These are phyloP conservation scores for Cheilosia grossa DNA, from an alignment of 2,888 invertebrate genomes.

Conservation along the genomic window DNA sequence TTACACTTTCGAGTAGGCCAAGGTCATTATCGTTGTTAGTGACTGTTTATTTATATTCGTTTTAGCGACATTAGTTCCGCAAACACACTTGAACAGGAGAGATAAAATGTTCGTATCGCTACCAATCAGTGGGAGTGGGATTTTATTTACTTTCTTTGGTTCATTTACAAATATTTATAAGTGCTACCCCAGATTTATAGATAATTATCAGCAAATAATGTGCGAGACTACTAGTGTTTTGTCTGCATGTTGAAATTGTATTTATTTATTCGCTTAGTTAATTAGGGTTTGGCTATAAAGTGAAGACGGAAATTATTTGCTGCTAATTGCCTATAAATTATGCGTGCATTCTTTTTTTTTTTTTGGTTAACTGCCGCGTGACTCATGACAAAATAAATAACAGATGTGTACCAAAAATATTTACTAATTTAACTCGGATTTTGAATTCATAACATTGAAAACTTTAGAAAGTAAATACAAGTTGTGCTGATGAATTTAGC, in stretches of 20 bases:
- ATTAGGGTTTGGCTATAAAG: too few relatives aligned
- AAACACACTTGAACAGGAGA: conserved; percentile 17
- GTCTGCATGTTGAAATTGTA: background rate
- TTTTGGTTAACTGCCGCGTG: too few relatives aligned
- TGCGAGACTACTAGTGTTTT: background rate
- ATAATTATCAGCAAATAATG: conserved; percentile 11
- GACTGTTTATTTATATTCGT: conserved; percentile 20
- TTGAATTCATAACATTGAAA: too few relatives aligned
- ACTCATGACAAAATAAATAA: too few relatives aligned
- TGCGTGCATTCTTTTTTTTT: too few relatives aligned
- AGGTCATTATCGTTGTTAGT: conserved; percentile 52
- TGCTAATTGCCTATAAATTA: too few relatives aligned
- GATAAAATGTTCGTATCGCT: conserved; percentile 2
- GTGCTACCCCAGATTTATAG: background rate
- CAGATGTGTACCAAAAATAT: too few relatives aligned
- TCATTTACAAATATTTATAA: conserved; percentile 12
- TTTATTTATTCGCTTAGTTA: too few relatives aligned
- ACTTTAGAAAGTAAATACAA: too few relatives aligned
- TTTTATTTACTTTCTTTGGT: conserved; percentile 20
- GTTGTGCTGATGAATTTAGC: too few relatives aligned
- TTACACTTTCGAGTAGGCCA: conserved; percentile 53
- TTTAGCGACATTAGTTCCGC: conserved; percentile 6
- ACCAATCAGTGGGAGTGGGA: background rate
- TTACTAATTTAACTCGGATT: too few relatives aligned
- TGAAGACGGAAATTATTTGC: too few relatives aligned